Base-by-base conservation (phyloP, 2,113 vertebrate species). In the Anarrhichthys ocellatus region DNA sequence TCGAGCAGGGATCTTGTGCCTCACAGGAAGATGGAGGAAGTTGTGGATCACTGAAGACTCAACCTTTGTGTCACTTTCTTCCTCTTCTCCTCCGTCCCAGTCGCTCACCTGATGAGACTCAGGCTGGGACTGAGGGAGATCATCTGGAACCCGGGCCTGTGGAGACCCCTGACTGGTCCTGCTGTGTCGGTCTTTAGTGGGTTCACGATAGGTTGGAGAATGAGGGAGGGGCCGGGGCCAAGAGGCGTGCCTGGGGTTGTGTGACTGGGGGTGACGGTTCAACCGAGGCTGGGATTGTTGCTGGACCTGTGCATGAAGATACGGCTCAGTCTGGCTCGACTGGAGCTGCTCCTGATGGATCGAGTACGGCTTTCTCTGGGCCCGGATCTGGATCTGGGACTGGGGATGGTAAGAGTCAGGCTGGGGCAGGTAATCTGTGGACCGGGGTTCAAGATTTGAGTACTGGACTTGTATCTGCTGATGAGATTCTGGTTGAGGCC, bases 1-100 rank as follows among this genome's bases (percentile, higher is more conserved):
- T 36, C 17, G 32, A 69, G 54, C 79, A 59, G 82, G 75, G 13
- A 75, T 92, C 83, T 92, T 94, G 27, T 93, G 93, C 74, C 85
- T 90, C 64, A 86, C 29, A 2, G 81, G 69, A 17, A 67, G 10
- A 0, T 40, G 70, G 6, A 70, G 72, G 50, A 80, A 27, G 22
- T 76, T 76, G 10, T 67, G 83, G 29, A 67, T 83, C 13, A 61
- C 46, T 1, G 81, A 68, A 38, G 59, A 52, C 13, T 83, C 70
- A 22, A 15, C 36, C 6, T 82, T 56, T 40, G 58, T 62, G 32
- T 64, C 52, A 0, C 29, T 78, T 36, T 73, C 77, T 48, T 72
- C 65, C 32, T 72, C 72, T 17, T 76, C 40, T 78, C 40, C 69
- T 68, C n/a, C 73, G 42, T 68, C 67, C 82, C 18, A 40, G 9